Evolutionary conservation across 2,797 vertebrate species (phyloP).

Genomic region (Hozukius guyotensis): DNA sequence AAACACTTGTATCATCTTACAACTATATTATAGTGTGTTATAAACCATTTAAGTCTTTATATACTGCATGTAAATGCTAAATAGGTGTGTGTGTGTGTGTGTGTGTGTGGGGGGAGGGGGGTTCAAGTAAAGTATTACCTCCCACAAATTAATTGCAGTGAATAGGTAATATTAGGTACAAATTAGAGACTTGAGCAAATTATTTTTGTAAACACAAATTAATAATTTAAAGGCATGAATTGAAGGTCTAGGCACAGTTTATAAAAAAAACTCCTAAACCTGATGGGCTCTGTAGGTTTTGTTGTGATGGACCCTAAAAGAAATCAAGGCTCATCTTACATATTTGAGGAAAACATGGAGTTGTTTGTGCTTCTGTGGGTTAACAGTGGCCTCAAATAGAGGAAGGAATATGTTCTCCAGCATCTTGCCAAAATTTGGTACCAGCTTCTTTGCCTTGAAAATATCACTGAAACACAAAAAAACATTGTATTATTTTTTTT

Average conservation of each 20-base stretch:
- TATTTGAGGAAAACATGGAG: constrained; percentile 95
- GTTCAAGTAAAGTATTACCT: background rate
- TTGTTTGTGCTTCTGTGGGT: constrained; percentile 92
- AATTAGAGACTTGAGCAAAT: background rate
- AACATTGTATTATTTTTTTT: background rate
- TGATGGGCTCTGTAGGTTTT: background rate
- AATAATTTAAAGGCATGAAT: background rate
- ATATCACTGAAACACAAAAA: constrained; percentile 88
- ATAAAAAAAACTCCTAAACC: background rate
- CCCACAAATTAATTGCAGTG: background rate
- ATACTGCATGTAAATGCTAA: background rate
- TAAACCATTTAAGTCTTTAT: background rate
- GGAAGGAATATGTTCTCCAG: constrained; percentile 96
- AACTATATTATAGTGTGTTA: background rate
- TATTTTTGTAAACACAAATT: background rate
- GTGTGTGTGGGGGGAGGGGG: background rate
- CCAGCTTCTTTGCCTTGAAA: constrained; percentile 92
- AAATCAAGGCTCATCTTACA: constrained; percentile 78
- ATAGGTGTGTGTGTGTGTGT: background rate
- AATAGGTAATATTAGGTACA: background rate
- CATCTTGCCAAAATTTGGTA: constrained; percentile 93
- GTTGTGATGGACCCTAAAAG: background rate
- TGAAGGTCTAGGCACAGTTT: background rate
- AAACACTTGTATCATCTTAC: background rate
- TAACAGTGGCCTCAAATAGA: constrained; percentile 93